These are phyloP conservation scores for Elysia crispata DNA, from an alignment of 2,888 invertebrate genomes.

Conservation along the genomic window DNA sequence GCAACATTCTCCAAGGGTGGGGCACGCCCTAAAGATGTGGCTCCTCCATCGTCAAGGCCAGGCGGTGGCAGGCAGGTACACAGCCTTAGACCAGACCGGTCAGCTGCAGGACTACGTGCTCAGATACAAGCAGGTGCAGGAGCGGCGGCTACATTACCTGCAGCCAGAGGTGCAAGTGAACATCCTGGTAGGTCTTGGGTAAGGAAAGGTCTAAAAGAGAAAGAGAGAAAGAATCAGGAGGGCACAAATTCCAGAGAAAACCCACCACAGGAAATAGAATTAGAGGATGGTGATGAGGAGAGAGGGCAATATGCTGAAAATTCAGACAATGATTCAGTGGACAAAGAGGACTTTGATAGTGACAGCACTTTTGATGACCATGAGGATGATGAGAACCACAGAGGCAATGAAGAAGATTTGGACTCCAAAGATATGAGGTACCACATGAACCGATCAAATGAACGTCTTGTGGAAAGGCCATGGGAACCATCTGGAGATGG, in stretches of 20 bases:
- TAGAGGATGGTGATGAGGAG: constrained; percentile 54
- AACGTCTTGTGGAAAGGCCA: constrained; percentile 48
- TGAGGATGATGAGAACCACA: constrained; percentile 51
- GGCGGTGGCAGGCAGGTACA: constrained; percentile 37
- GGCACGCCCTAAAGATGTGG: neutral
- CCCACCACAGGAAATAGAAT: neutral
- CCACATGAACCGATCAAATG: constrained; percentile 39
- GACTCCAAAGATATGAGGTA: constrained; percentile 34
- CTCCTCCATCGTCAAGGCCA: neutral
- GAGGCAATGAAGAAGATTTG: constrained; percentile 35
- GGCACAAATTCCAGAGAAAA: neutral
- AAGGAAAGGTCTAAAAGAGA: neutral
- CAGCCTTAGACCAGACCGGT: constrained; percentile 51
- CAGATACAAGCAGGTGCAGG: constrained; percentile 4
- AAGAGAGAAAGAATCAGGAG: constrained; percentile 5
- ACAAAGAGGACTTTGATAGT: constrained; percentile 51
- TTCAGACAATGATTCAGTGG: constrained; percentile 49
- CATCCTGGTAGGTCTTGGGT: constrained; percentile 14
- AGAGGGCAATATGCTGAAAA: constrained; percentile 37
- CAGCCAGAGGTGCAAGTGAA: constrained; percentile 27
- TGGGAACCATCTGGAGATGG: constrained; percentile 27
- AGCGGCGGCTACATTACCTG: neutral
- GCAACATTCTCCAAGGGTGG: neutral
- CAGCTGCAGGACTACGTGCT: constrained; percentile 38
- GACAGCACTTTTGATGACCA: constrained; percentile 58